Evolutionary conservation across 2,888 invertebrate species (phyloP).

Genomic region (Autographa gamma): DNA sequence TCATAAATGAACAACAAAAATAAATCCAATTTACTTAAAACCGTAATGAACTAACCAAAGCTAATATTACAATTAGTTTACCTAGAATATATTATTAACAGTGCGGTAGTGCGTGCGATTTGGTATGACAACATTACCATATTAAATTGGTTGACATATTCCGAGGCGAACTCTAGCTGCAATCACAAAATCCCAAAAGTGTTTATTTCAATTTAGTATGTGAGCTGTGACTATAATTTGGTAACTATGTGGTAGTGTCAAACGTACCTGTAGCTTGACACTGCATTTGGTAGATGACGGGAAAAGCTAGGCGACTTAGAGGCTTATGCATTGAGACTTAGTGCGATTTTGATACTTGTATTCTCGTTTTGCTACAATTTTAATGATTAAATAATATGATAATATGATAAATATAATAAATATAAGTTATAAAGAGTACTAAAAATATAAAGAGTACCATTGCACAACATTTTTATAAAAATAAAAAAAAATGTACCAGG

Average conservation of each 20-base stretch:
- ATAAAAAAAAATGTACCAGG: too few relatives aligned
- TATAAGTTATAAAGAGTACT: too few relatives aligned
- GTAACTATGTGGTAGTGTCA: background rate
- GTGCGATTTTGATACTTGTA: background rate
- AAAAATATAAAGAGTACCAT: too few relatives aligned
- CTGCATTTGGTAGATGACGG: background rate
- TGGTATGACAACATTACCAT: constrained; percentile 57
- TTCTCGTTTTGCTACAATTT: too few relatives aligned
- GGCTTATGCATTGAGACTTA: background rate
- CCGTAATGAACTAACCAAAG: background rate
- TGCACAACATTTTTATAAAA: too few relatives aligned
- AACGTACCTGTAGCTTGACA: background rate
- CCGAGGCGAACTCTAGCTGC: constrained; percentile 9
- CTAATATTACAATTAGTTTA: constrained; percentile 26
- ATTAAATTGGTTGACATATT: constrained; percentile 44
- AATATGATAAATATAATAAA: too few relatives aligned
- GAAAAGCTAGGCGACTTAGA: background rate
- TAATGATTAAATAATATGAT: too few relatives aligned
- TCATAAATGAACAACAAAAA: background rate
- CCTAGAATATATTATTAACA: constrained; percentile 27
- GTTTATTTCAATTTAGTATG: constrained; percentile 14
- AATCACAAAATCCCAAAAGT: constrained; percentile 19
- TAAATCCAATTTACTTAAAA: background rate
- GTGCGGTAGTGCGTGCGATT: constrained; percentile 42
- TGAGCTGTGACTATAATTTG: background rate